Evolutionary conservation across 2,113 vertebrate genomes (phyloP).

Genomic region (Ovis aries): ARS-UI_Ramb_v3.0 NC_056056.1:137082001-137082500

Average conservation of each 20-base stretch:
- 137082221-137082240: not conserved
- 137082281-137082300: slow-evolving; percentile 9
- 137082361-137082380: slow-evolving; percentile 84
- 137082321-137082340: slow-evolving; percentile 83
- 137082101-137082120: not conserved
- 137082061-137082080: not conserved
- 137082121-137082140: not conserved
- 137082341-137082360: slow-evolving; percentile 78
- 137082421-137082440: slow-evolving; percentile 88
- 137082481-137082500: slow-evolving; percentile 85
- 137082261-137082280: not conserved
- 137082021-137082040: not conserved
- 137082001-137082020: not conserved
- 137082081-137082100: not conserved
- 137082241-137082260: not conserved
- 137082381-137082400: slow-evolving; percentile 83
- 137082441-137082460: slow-evolving; percentile 89
- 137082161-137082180: not conserved
- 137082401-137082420: slow-evolving; percentile 86
- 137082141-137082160: not conserved
- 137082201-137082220: not conserved
- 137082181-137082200: not conserved
- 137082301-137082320: slow-evolving; percentile 87
- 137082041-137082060: not conserved
- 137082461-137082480: slow-evolving; percentile 87